Evolutionary conservation across 2,797 vertebrate genomes (phyloP), one percentile per base, ranked within the genome.

Genomic region (Hypotaenidia philippensis): DNA sequence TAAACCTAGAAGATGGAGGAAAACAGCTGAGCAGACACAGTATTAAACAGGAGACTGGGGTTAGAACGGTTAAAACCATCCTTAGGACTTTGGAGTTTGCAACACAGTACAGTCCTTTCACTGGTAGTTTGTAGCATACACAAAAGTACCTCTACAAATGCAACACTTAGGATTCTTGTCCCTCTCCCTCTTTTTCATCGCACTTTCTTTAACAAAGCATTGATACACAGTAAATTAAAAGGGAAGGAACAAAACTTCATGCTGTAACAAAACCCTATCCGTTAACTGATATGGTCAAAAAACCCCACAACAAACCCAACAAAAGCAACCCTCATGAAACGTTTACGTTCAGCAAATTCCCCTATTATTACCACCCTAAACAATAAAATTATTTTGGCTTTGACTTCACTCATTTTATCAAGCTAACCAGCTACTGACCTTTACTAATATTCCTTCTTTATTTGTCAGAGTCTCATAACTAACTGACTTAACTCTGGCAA

Each of bases 1-100:
- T 99, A 99, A 61, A 99, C 99, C 99, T 99, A 92, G 11, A 95
- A 68, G 71, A 79, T 45, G 52, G 93, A n/a, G 69, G 57, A 89
- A 93, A 87, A 19, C 41, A 94, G 83, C 22, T 76, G 65, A 84
- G 36, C 50, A 78, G 45, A 56, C 7, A 17, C 31, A 87, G 29
- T 79, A 21, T 63, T 92, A 72, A 91, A 38, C 5, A 84, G 22
- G 4, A 66, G 34, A 15, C 25, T 9, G 34, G 31, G 10, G 10
- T 82, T 53, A 87, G 19, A 90, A 61, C 21, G 69, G 85, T 10
- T 3, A 3, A 87, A 20, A 20, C 13, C 15, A 70, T 29, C 16
- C 15, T 50, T 60, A 55, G 41, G 13, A 52, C 31, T 49, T 71
- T 17, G 11, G 12, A 66, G 14, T 27, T 72, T 26, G 41, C 22